phyloP scores from a whole-genome alignment of 1,140 invertebrate species.

The Caenorhabditis brenneri region DNA sequence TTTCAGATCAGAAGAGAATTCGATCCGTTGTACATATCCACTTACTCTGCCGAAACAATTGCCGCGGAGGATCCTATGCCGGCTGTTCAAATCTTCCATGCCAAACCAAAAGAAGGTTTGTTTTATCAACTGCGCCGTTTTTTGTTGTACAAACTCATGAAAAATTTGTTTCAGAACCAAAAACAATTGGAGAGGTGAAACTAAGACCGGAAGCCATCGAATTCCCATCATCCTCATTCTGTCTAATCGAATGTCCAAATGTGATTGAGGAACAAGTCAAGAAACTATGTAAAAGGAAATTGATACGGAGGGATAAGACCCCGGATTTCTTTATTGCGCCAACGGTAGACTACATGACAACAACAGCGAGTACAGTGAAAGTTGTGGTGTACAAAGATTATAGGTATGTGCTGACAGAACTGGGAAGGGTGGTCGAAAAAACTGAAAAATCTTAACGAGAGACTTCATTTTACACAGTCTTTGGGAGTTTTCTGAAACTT shows the following conservation, averaged over 20 bases:
- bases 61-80: background rate
- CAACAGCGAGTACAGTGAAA: constrained; percentile 46
- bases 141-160: background rate
- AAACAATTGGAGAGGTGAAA: background rate
- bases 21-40: constrained; percentile 38
- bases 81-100: background rate
- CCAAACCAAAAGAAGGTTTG: background rate
- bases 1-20: constrained; percentile 47
- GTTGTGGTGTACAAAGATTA: constrained; percentile 49
- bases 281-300: background rate
- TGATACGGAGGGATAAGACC: background rate
- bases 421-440: no score
- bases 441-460: no score
- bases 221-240: constrained; percentile 28
- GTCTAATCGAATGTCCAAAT: background rate
- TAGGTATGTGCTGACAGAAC: background rate
- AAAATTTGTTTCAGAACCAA: background rate
- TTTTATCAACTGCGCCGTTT: background rate
- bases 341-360: constrained; percentile 48
- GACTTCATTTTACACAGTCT: no score
- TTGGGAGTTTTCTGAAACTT: no score
- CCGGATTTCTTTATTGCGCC: constrained; percentile 50
- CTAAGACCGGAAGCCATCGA: background rate
- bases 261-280: constrained; percentile 27
- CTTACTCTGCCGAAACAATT: background rate